Evolutionary conservation across 2,113 vertebrate genomes (phyloP).

Genomic region (Odocoileus hemionus): DNA sequence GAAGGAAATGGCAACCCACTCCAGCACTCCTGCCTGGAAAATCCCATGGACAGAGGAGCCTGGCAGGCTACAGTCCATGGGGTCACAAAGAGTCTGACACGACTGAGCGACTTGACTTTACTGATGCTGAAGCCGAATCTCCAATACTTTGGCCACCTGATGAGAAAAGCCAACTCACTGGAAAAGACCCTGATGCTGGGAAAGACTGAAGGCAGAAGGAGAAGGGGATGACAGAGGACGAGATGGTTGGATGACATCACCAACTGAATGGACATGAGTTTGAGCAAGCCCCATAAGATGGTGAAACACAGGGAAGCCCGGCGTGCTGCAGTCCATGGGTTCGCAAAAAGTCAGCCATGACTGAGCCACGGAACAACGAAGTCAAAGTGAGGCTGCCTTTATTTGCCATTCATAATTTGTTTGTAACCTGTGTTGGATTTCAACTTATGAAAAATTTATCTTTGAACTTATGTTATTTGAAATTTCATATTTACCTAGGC

Average conservation of each 20-base stretch:
- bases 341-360: not conserved
- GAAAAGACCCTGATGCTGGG: not conserved
- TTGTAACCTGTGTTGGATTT: not conserved
- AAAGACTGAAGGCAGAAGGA: not conserved
- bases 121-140: not conserved
- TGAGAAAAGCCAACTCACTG: not conserved
- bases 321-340: not conserved
- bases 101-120: too few species aligned
- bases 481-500: not conserved
- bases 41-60: too few species aligned
- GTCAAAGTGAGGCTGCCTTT: not conserved
- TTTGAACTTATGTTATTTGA: not conserved
- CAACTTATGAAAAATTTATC: not conserved
- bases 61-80: too few species aligned
- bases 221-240: not conserved
- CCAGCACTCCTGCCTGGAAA: too few species aligned
- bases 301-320: not conserved
- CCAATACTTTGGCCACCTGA: not conserved
- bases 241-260: not conserved
- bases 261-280: not conserved
- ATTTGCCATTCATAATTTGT: not conserved
- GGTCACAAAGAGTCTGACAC: too few species aligned
- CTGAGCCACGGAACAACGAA: not conserved
- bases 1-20: too few species aligned
- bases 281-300: not conserved